phyloP scores from a whole-genome alignment of 2,113 vertebrate genomes.

The Indicator indicator region DNA sequence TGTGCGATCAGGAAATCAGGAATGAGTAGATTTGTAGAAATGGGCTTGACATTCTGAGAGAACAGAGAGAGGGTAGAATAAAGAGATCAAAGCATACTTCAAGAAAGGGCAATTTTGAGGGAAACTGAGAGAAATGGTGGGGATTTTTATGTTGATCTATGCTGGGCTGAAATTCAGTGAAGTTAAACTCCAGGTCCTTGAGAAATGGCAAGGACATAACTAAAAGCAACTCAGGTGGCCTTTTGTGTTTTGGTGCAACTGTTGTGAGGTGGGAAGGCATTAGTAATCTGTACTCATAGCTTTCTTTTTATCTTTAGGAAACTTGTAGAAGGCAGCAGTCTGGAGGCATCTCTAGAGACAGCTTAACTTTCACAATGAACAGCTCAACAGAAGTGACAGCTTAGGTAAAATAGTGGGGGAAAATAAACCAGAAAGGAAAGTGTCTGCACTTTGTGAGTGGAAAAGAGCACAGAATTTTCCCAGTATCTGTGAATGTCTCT shows the following conservation, averaged over 20 bases:
- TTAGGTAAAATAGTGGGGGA: slow-evolving; percentile 50
- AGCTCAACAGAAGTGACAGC: slow-evolving; percentile 51
- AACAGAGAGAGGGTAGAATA: background rate
- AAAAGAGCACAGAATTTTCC: slow-evolving; percentile 28
- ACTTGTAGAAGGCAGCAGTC: slow-evolving; percentile 54
- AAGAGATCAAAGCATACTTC: background rate
- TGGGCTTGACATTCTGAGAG: background rate
- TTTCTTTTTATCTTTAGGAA: slow-evolving; percentile 63
- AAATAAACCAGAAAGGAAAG: slow-evolving; percentile 57
- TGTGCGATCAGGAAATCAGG: background rate
- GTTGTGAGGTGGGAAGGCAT: slow-evolving; percentile 42
- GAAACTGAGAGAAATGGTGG: background rate
- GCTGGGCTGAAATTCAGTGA: background rate
- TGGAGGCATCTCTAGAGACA: slow-evolving; percentile 66
- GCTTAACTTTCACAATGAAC: slow-evolving; percentile 65
- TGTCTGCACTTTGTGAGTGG: slow-evolving; percentile 33
- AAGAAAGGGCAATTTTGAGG: background rate
- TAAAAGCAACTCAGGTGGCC: slow-evolving; percentile 16
- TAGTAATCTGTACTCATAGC: slow-evolving; percentile 50
- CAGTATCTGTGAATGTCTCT: background rate
- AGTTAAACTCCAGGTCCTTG: slow-evolving; percentile 30
- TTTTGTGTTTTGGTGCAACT: slow-evolving; percentile 51
- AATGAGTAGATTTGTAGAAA: background rate
- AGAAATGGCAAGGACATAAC: slow-evolving; percentile 37
- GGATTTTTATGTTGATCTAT: background rate